Conservation (phyloP, 2,797 vertebrate species). For the Acanthornis magna region DNA sequence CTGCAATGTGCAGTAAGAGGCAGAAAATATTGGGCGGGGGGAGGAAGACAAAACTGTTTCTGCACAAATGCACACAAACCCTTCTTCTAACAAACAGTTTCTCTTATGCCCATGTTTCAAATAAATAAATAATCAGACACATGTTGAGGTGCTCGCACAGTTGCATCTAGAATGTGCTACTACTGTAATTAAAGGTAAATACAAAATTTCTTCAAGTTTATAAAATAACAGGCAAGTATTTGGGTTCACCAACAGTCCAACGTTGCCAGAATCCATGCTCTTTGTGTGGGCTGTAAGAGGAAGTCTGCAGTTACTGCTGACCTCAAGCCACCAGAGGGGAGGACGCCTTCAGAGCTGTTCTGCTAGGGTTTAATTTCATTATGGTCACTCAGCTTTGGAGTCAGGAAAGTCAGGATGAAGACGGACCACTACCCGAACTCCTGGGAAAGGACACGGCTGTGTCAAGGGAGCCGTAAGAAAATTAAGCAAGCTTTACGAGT, state of each 20-base stretch:
- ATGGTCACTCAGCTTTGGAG: background rate
- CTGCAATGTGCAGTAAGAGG: background rate
- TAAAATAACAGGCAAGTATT: background rate
- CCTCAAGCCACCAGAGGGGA: background rate
- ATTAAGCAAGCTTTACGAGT: background rate
- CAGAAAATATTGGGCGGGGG: background rate
- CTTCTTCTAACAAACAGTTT: background rate
- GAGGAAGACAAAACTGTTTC: background rate
- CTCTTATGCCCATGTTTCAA: background rate
- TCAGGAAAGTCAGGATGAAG: background rate
- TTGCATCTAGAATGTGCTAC: background rate
- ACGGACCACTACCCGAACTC: background rate
- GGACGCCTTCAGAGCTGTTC: background rate
- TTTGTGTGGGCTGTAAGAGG: background rate
- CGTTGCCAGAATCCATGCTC: accelerated
- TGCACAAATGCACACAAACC: background rate
- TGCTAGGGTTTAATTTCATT: background rate
- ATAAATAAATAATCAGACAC: background rate
- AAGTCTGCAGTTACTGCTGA: background rate
- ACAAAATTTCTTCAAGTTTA: background rate
- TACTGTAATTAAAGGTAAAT: background rate
- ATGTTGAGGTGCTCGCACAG: background rate
- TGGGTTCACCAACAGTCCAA: background rate
- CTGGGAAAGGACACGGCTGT: background rate
- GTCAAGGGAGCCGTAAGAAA: background rate